These are phyloP conservation scores for Syngnathus rostellatus DNA, from an alignment of 2,797 vertebrate genomes.

Conservation along the genomic window DNA sequence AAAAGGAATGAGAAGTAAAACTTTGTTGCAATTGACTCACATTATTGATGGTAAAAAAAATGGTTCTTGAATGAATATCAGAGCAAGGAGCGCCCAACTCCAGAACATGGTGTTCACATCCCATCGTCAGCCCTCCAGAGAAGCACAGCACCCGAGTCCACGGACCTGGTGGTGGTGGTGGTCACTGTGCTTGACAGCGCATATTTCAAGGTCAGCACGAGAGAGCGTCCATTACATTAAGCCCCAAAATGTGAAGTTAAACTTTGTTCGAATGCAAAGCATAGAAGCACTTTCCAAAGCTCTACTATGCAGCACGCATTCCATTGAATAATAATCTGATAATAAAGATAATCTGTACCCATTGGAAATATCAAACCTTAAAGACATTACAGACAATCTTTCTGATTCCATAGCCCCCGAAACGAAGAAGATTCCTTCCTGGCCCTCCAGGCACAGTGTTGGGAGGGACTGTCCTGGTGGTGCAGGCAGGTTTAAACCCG, in stretches of 20 bases:
- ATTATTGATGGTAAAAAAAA: too few relatives aligned
- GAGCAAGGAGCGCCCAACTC: neutral
- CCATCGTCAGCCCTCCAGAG: constrained; percentile 45
- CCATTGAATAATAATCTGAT: too few relatives aligned
- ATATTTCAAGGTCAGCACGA: constrained; percentile 45
- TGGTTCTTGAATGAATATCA: constrained; percentile 9
- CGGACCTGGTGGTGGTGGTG: constrained; percentile 25
- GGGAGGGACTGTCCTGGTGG: constrained; percentile 36
- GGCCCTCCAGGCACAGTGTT: constrained; percentile 12
- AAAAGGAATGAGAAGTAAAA: too few relatives aligned
- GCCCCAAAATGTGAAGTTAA: too few relatives aligned
- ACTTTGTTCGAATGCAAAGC: too few relatives aligned
- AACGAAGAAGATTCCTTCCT: fast-evolving
- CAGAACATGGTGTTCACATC: constrained; percentile 25
- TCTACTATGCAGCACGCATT: too few relatives aligned
- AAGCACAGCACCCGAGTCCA: fast-evolving
- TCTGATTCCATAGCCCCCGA: constrained; percentile 10
- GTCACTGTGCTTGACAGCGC: constrained; percentile 41
- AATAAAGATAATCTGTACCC: too few relatives aligned
- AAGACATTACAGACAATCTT: neutral
- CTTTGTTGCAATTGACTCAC: too few relatives aligned
- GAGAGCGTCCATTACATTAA: too few relatives aligned
- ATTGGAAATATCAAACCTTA: too few relatives aligned
- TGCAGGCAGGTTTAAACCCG: constrained; percentile 43
- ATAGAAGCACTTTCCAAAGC: too few relatives aligned